phyloP scores from a whole-genome alignment of 2,888 invertebrate species.

The Temnothorax unifasciatus region DNA sequence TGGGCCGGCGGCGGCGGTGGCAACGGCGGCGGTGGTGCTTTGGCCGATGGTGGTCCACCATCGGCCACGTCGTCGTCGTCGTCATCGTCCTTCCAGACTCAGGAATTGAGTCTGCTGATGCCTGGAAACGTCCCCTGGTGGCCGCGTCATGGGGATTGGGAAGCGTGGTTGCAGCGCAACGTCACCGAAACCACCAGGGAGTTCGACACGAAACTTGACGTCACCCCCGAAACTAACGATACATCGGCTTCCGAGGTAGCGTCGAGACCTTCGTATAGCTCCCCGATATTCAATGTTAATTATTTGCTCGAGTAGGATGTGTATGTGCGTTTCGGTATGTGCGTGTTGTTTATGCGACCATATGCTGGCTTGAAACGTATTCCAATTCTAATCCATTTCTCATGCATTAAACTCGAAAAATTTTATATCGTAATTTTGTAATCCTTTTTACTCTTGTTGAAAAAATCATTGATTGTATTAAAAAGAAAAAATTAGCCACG shows the following conservation, averaged over 20 bases:
- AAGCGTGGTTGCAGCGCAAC: constrained; percentile 77
- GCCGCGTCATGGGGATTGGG: constrained; percentile 77
- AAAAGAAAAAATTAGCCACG: background rate
- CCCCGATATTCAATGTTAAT: constrained; percentile 29
- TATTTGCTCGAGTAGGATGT: constrained; percentile 2
- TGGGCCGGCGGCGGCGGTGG: constrained; percentile 64
- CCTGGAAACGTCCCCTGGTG: constrained; percentile 71
- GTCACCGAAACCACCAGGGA: constrained; percentile 51
- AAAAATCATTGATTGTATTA: background rate
- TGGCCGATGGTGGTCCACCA: constrained; percentile 61
- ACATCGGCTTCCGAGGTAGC: constrained; percentile 81
- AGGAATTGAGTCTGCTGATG: constrained; percentile 66
- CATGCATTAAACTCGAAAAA: background rate
- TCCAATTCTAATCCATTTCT: background rate
- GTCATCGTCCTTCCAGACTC: constrained; percentile 59
- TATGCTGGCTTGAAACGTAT: background rate
- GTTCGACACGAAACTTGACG: constrained; percentile 77
- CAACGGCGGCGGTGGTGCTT: constrained; percentile 58
- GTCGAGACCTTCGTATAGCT: constrained; percentile 44
- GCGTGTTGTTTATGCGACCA: constrained; percentile 21
- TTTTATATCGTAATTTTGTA: background rate
- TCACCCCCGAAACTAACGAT: constrained; percentile 82
- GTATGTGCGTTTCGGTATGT: constrained; percentile 14
- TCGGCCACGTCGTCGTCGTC: constrained; percentile 73
- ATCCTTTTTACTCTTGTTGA: background rate